phyloP scores from a whole-genome alignment of 2,797 vertebrate species.

The Parambassis ranga region DNA sequence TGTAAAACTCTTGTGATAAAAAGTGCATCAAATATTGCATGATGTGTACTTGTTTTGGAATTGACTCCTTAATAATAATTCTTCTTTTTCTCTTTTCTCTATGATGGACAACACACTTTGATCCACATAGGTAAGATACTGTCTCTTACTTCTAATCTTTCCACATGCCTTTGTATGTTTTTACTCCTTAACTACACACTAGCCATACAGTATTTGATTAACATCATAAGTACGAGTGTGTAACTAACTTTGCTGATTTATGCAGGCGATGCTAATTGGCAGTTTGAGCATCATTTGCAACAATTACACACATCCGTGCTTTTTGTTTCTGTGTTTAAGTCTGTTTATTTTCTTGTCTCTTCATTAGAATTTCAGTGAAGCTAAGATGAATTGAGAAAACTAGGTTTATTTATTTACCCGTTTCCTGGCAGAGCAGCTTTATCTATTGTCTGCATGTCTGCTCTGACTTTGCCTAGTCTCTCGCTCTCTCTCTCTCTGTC shows the following conservation, averaged over 20 bases:
- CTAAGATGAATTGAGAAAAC: constrained; percentile 1
- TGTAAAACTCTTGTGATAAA: neutral
- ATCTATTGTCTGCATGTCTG: constrained; percentile 20
- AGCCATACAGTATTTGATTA: no score
- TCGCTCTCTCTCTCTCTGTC: constrained; percentile 15
- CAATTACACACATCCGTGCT: constrained; percentile 12
- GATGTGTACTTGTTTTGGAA: neutral
- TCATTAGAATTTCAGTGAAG: constrained; percentile 33
- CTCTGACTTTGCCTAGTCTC: constrained; percentile 8
- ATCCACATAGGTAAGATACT: constrained; percentile 17
- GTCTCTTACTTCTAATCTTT: neutral
- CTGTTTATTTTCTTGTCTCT: constrained; percentile 28
- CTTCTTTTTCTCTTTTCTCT: neutral
- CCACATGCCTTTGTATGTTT: neutral
- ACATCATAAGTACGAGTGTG: neutral
- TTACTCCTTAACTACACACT: no score
- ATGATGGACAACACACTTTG: constrained; percentile 1
- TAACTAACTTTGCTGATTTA: constrained; percentile 12
- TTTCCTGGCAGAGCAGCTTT: constrained; percentile 15
- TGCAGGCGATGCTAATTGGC: constrained; percentile 2
- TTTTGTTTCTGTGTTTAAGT: constrained; percentile 39
- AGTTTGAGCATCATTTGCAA: constrained; percentile 24
- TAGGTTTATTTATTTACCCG: constrained; percentile 23
- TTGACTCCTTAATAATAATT: neutral
- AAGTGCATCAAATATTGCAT: neutral